Base-by-base conservation (phyloP, 2,888 invertebrate species). In the Poecilobothrus nobilitatus region DNA sequence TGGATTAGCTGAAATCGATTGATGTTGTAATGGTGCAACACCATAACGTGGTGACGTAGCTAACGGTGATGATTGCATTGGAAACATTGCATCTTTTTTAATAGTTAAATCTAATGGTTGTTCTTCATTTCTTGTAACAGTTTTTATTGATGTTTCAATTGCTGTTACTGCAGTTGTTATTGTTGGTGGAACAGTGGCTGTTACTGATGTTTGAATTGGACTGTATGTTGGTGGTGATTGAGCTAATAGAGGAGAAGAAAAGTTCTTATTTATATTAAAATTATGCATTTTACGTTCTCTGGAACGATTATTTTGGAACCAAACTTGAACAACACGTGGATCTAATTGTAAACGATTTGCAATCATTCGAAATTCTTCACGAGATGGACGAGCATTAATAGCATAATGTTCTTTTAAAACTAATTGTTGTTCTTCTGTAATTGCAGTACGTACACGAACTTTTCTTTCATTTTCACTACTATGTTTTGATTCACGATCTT, bases 231-330 rank as follows among this genome's bases (percentile, higher is more conserved):
- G 71, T 33, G 73, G 34, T 64, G 71, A 44, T 20, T 71, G 67
- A 67, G 67, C 53, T 15, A 70, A 7, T 34, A 62, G 41, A 5
- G 83, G 78, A 65, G 78, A 76, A 1, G 80, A 76, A 34, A 71
- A 71, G 66, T 72, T 72, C 63, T 73, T 73, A 22, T 71, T 73
- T 63, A 22, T 27, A 65, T 80, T 73, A 6, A 77, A 77, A 71
- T 82, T 84, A 61, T 84, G 85, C 82, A 87, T 80, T 74, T 94
- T 87, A 66, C 95, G 87, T 77, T 94, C 94, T 68, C 95, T 86
- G 0, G 96, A 96, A 72, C 96, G 86, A 73, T 93, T 94, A 80
- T 97, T 97, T 83, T 97, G 97, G 80, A 97, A 97, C 96, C 97
- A 97, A 8, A 96, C 97, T 84, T 96, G 91, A 5, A 92, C 91